Base-by-base conservation (phyloP, 2,797 vertebrate species). In the Sternotherus odoratus region DNA sequence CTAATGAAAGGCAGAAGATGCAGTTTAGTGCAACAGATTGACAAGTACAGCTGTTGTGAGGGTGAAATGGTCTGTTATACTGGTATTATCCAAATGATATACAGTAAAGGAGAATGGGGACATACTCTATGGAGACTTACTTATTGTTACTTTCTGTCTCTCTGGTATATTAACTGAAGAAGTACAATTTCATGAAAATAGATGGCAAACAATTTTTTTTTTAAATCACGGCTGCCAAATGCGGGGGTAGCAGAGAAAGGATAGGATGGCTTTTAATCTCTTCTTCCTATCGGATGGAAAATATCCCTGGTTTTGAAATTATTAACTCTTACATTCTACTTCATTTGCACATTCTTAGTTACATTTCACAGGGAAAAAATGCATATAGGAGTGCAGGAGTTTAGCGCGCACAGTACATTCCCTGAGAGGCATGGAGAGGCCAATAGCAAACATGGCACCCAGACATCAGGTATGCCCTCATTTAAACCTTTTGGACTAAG, bases 1-100 rank as follows among this genome's bases (percentile, higher is more conserved):
- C 48, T 6, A 3, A 49, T 2, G 24, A 84, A 84, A 77, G 78
- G 8, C 75, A 81, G 86, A 94, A 92, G 87, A 77, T 39, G 60
- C 3, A 51, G 63, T 85, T 90, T 86, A 92, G 80, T 92, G 74
- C 77, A 89, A 91, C 30, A 87, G 84, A 84, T 36, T 51, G 85
- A 69, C 83, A n/a, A 80, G 48, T 63, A 77, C 82, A 95, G 54
- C 56, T 4, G 1, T 1, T 88, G 50, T 46, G 46, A 91, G 72
- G 54, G 79, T 91, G 84, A 93, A 95, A 84, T n/a, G 82, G 49
- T 51, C 88, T 39, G 13, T 79, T 93, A 49, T 1, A 23, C 81
- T 75, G 26, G n/a, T n/a, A 50, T 88, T 83, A 87, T 15, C 13
- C 36, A 79, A 39, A 77, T 60, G 69, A 88, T 56, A 87, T 21